These are phyloP conservation scores for Watsonalla cultraria DNA, from an alignment of 2,888 invertebrate genomes.

Conservation along the genomic window DNA sequence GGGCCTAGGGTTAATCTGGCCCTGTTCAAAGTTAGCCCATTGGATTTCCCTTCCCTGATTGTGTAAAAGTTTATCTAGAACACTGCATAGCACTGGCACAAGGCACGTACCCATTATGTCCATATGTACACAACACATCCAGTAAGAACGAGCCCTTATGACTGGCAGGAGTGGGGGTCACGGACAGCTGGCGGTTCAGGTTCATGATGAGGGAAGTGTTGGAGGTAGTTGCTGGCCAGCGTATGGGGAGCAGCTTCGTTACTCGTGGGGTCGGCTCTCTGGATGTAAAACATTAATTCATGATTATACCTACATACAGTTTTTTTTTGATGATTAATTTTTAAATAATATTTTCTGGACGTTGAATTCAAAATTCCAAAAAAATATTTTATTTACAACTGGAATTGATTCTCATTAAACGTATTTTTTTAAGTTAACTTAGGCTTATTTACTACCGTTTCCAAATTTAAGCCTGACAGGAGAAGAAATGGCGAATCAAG, in stretches of 20 bases:
- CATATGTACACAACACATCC: conserved; percentile 51
- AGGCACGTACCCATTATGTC: conserved; percentile 54
- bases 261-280: conserved; percentile 56
- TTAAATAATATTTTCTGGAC: too few relatives aligned
- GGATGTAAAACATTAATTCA: conserved; percentile 10
- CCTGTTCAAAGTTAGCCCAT: background rate
- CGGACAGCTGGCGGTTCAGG: conserved; percentile 31
- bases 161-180: conserved; percentile 26
- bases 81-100: conserved; percentile 47
- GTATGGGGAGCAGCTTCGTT: conserved; percentile 36
- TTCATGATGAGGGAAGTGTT: conserved; percentile 40
- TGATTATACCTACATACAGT: background rate
- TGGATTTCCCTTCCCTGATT: background rate
- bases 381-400: too few relatives aligned
- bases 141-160: conserved; percentile 38
- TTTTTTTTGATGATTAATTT: too few relatives aligned
- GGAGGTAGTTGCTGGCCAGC: conserved; percentile 42
- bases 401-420: too few relatives aligned
- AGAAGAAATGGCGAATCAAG: too few relatives aligned
- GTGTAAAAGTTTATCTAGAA: background rate
- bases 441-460: too few relatives aligned
- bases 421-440: too few relatives aligned
- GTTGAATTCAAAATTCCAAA: too few relatives aligned
- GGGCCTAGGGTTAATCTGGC: too few relatives aligned
- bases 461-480: too few relatives aligned